Percentiles rank a stretch among this genome's conserved stretches.
phyloP scores from a whole-genome alignment of 2,113 vertebrate genomes.

The Passer montanus region DNA sequence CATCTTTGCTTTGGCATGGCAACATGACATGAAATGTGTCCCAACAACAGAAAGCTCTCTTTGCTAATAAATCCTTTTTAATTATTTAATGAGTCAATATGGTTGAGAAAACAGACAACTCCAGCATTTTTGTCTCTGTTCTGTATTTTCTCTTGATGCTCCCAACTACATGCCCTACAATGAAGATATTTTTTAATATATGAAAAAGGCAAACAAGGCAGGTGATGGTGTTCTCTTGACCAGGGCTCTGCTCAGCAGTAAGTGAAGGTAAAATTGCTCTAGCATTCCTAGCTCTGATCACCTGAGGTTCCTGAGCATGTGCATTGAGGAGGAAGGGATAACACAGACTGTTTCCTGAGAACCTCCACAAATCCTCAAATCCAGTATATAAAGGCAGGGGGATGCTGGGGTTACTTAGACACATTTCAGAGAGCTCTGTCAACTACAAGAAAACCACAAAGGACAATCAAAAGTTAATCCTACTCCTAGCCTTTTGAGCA shows the following conservation, averaged over 20 bases:
- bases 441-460: background rate
- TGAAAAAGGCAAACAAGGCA: background rate
- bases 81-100: background rate
- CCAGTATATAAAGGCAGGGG: background rate
- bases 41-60: background rate
- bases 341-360: background rate
- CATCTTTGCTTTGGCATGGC: fast-evolving
- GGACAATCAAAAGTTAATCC: background rate
- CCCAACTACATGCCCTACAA: fast-evolving
- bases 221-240: background rate
- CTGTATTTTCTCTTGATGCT: background rate
- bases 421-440: background rate
- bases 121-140: background rate
- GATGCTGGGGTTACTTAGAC: background rate
- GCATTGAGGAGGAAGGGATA: background rate
- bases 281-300: background rate
- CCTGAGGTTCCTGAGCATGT: background rate
- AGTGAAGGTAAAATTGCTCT: background rate
- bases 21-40: background rate
- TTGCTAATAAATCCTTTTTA: background rate
- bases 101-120: background rate
- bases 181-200: background rate
- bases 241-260: background rate
- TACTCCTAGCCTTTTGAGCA: background rate
- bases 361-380: background rate